Evolutionary conservation across 2,888 invertebrate species (phyloP).

Genomic region (Gymnocheta viridis): DNA sequence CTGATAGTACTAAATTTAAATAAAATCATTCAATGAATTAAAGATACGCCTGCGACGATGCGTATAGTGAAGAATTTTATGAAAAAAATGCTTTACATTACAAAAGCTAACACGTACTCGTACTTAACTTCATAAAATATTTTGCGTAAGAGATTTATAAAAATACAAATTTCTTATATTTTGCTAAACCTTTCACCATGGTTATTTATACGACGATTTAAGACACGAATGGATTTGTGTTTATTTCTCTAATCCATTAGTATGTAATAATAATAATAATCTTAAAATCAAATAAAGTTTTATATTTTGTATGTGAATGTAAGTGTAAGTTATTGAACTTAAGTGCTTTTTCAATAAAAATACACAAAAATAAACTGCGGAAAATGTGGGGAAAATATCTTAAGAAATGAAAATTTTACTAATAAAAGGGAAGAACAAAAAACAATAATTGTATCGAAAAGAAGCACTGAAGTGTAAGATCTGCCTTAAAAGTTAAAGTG

Average conservation of each 20-base stretch:
- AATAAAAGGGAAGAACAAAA: neutral
- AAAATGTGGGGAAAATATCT: neutral
- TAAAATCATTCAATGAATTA: too few species aligned
- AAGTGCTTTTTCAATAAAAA: constrained; percentile 53
- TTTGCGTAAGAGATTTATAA: neutral
- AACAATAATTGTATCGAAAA: neutral
- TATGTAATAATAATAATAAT: constrained; percentile 49
- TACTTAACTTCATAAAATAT: neutral
- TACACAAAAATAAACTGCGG: neutral
- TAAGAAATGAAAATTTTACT: neutral
- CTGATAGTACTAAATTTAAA: too few species aligned
- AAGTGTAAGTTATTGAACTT: constrained; percentile 42
- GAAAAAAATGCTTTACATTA: too few species aligned
- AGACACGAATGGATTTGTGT: neutral
- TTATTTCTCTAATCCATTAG: constrained; percentile 51
- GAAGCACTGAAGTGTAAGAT: constrained; percentile 55
- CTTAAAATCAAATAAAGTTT: constrained; percentile 49
- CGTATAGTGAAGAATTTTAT: too few species aligned
- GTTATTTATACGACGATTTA: neutral
- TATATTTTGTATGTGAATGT: neutral
- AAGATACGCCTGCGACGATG: too few species aligned
- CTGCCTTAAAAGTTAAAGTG: constrained; percentile 35
- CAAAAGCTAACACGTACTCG: neutral
- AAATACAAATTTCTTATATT: neutral
- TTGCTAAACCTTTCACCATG: neutral